Evolutionary conservation across 2,113 vertebrate species (phyloP).

Genomic region (Peromyscus californicus): DNA sequence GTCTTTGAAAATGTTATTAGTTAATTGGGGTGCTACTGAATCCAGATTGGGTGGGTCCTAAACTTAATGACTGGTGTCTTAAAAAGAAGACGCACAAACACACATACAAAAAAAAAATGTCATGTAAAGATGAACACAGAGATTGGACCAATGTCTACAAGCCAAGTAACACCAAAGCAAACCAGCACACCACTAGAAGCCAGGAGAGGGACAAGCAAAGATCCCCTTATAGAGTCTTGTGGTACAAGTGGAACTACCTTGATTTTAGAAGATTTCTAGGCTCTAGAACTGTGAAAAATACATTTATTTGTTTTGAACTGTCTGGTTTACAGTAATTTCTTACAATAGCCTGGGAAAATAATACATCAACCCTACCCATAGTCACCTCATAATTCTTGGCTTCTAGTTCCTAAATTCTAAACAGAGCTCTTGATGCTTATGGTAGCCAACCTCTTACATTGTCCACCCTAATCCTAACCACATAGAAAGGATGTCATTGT

Average conservation of each 20-base stretch:
- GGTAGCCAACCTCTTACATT: background rate
- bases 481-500: background rate
- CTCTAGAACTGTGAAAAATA: slow-evolving; percentile 16
- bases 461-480: background rate
- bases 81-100: background rate
- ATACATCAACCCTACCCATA: background rate
- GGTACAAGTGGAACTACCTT: background rate
- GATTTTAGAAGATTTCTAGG: background rate
- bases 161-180: background rate
- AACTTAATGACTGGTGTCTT: background rate
- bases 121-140: background rate
- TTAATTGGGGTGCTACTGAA: background rate
- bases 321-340: background rate
- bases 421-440: background rate
- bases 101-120: background rate
- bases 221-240: background rate
- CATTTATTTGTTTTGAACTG: background rate
- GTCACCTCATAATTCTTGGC: background rate
- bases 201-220: background rate
- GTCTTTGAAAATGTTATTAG: slow-evolving; percentile 13
- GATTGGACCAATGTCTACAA: background rate
- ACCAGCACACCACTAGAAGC: background rate
- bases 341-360: background rate
- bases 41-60: background rate
- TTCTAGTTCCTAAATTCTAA: slow-evolving; percentile 24